Percentiles rank a stretch among this genome's conserved stretches.
Evolutionary conservation across 1,140 invertebrate genomes (phyloP).

Genomic region (Galendromus occidentalis): DNA sequence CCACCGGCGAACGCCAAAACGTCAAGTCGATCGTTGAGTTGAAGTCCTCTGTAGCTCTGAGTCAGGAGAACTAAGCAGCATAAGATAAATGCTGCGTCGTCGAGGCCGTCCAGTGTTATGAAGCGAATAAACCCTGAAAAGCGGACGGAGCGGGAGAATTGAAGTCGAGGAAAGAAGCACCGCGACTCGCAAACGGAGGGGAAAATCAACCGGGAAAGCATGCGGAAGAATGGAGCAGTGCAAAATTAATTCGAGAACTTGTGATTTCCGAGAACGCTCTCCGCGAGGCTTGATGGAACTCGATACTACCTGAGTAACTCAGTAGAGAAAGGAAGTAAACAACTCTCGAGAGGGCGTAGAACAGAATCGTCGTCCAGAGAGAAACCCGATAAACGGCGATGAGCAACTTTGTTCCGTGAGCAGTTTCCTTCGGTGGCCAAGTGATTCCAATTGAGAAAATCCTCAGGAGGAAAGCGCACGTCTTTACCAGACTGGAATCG

Average conservation of each 20-base stretch:
- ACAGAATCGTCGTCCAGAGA: background rate
- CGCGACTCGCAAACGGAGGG: too few relatives aligned
- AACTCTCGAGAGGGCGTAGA: background rate
- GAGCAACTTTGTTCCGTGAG: background rate
- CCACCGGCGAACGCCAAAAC: background rate
- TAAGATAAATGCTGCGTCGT: background rate
- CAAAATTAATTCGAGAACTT: too few relatives aligned
- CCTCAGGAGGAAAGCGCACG: background rate
- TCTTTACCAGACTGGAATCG: background rate
- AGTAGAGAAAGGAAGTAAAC: background rate
- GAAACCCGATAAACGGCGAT: background rate
- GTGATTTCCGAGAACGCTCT: too few relatives aligned
- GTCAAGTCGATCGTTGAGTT: background rate
- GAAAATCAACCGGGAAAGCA: too few relatives aligned
- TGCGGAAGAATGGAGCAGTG: too few relatives aligned
- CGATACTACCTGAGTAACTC: slow-evolving; percentile 1
- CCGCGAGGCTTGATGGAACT: too few relatives aligned
- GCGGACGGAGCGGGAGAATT: too few relatives aligned
- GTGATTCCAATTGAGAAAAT: background rate
- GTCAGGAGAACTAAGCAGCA: background rate
- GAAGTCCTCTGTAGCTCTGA: background rate
- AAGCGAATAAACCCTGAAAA: background rate
- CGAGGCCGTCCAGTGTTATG: background rate
- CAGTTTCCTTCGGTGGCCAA: background rate
- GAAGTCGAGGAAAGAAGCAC: too few relatives aligned